These are phyloP conservation scores for Drymonia ruficornis DNA, from an alignment of 2,888 invertebrate genomes.

Conservation along the genomic window DNA sequence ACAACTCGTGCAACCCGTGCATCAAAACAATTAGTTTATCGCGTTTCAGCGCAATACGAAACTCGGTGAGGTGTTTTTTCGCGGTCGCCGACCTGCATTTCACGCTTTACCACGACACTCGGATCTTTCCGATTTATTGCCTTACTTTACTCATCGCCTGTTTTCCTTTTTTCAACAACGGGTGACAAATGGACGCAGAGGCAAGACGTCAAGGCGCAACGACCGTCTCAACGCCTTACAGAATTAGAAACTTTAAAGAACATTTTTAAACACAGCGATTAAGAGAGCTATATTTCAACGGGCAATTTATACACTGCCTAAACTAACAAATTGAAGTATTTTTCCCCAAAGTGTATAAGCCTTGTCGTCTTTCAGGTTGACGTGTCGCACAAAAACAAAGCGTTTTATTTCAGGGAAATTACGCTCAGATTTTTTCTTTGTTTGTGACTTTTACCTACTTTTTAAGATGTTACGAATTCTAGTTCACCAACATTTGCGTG, in stretches of 20 bases:
- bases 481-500: neutral
- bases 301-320: slow-evolving; percentile 54
- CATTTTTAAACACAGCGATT: slow-evolving; percentile 56
- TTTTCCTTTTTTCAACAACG: slow-evolving; percentile 30
- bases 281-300: slow-evolving; percentile 58
- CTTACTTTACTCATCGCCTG: slow-evolving; percentile 45
- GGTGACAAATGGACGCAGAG: slow-evolving; percentile 55
- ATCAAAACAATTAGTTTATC: slow-evolving; percentile 47
- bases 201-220: slow-evolving; percentile 50
- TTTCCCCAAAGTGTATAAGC: slow-evolving; percentile 43
- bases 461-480: slow-evolving; percentile 6
- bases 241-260: slow-evolving; percentile 54
- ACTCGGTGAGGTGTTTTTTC: slow-evolving; percentile 48
- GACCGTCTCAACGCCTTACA: slow-evolving; percentile 52
- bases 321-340: slow-evolving; percentile 43
- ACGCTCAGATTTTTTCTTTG: slow-evolving; percentile 7
- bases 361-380: slow-evolving; percentile 27
- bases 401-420: slow-evolving; percentile 23
- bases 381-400: slow-evolving; percentile 19
- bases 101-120: slow-evolving; percentile 44
- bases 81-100: slow-evolving; percentile 69
- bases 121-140: slow-evolving; percentile 51
- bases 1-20: slow-evolving; percentile 26
- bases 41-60: slow-evolving; percentile 54
- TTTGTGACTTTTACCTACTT: slow-evolving; percentile 9